Evolutionary conservation across 2,113 vertebrate species (phyloP).

Genomic region (Ivindomyrus marchei): DNA sequence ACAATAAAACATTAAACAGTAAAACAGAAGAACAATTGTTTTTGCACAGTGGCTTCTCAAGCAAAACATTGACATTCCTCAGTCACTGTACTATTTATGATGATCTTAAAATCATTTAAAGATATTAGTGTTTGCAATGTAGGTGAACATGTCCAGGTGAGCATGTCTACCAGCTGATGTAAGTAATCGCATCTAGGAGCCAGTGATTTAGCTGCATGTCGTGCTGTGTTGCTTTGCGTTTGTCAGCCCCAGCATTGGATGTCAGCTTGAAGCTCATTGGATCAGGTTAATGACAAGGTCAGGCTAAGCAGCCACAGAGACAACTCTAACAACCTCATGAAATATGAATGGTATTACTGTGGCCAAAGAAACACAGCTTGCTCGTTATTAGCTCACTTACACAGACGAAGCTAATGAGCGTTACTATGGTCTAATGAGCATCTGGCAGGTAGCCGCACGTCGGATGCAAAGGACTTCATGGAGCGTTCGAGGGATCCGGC

Average conservation of each 20-base stretch:
- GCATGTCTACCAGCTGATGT: background rate
- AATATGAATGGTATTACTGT: background rate
- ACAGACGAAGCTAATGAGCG: background rate
- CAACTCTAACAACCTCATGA: background rate
- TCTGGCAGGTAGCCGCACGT: background rate
- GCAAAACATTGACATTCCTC: too few species aligned
- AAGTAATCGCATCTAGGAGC: background rate
- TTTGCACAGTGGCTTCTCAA: too few species aligned
- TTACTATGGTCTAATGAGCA: background rate
- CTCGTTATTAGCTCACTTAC: background rate
- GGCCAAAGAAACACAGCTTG: background rate
- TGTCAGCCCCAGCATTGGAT: background rate
- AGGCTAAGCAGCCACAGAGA: background rate
- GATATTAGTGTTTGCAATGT: background rate
- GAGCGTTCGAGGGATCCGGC: background rate
- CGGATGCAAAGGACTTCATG: background rate
- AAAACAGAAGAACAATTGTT: too few species aligned
- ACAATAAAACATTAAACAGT: too few species aligned
- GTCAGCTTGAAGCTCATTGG: background rate
- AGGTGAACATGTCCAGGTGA: background rate
- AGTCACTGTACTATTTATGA: too few species aligned
- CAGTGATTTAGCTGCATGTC: background rate
- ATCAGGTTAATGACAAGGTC: background rate
- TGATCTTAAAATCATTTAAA: too few species aligned
- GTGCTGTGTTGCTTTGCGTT: background rate